Evolutionary conservation across 2,113 vertebrate genomes (phyloP).

Genomic region (Scatophagus argus): DNA sequence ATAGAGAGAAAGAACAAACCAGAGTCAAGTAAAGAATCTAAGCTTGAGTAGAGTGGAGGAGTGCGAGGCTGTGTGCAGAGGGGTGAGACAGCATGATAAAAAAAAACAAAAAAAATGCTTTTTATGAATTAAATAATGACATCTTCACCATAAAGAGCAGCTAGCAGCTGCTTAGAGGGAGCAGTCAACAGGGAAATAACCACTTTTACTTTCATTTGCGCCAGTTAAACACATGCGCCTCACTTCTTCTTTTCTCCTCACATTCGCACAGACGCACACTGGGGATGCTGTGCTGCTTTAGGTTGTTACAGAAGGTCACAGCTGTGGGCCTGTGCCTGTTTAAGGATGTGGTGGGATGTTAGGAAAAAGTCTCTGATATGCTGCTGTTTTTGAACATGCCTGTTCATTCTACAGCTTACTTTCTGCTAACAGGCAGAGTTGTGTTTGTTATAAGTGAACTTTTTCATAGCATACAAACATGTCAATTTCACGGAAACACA

Average conservation of each 20-base stretch:
- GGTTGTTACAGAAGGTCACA: constrained; percentile 66
- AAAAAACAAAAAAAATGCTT: constrained; percentile 4
- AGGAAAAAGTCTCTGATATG: not conserved
- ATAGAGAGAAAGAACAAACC: not conserved
- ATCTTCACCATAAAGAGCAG: constrained; percentile 60
- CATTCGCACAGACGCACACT: constrained; percentile 26
- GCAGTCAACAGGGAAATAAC: constrained; percentile 73
- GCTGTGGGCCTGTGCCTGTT: constrained; percentile 33
- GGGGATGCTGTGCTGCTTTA: constrained; percentile 49
- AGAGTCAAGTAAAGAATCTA: not conserved
- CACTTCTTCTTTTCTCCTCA: constrained; percentile 44
- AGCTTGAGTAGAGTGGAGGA: constrained; percentile 15
- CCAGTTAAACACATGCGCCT: constrained; percentile 67
- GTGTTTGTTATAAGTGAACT: too few relatives aligned
- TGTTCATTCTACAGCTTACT: too few relatives aligned
- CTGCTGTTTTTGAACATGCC: constrained; percentile 5
- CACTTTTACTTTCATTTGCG: constrained; percentile 76
- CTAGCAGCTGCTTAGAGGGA: constrained; percentile 64
- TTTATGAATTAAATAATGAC: constrained; percentile 65
- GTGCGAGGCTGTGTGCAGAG: constrained; percentile 9
- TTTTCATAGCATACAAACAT: too few relatives aligned
- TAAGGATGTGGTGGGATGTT: constrained; percentile 6
- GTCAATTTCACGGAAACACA: too few relatives aligned
- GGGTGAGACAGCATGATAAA: constrained; percentile 39
- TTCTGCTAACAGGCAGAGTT: too few relatives aligned